phyloP scores from a whole-genome alignment of 2,113 vertebrate genomes.

The Saguinus imperator region DNA sequence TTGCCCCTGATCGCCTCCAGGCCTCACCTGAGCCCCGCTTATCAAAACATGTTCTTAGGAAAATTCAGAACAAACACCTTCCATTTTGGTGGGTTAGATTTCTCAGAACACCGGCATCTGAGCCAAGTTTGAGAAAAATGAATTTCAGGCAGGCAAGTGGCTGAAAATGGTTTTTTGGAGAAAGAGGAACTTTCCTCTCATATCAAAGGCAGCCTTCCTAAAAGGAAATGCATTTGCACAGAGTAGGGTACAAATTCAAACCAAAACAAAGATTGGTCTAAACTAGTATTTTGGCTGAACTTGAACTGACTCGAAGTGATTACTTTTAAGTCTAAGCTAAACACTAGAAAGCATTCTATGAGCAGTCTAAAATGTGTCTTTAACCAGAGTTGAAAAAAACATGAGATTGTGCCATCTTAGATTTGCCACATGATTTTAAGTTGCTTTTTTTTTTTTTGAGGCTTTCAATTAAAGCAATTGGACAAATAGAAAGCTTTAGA shows the following conservation, averaged over 20 bases:
- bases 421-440: neutral
- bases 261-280: neutral
- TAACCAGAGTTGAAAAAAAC: neutral
- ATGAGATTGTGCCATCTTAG: neutral
- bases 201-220: neutral
- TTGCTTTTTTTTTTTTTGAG: neutral
- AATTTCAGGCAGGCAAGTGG: neutral
- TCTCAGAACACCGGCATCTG: neutral
- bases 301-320: neutral
- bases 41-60: neutral
- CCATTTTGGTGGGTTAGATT: neutral
- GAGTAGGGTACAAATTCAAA: neutral
- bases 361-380: neutral
- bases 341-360: neutral
- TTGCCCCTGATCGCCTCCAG: fast-evolving
- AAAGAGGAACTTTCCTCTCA: neutral
- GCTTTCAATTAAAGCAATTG: neutral
- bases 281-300: neutral
- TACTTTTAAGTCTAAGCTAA: neutral
- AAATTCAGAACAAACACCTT: neutral
- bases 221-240: neutral
- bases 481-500: neutral
- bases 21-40: neutral
- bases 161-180: neutral
- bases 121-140: neutral